Evolutionary conservation across 2,113 vertebrate genomes (phyloP).

Genomic region (Callospermophilus lateralis): DNA sequence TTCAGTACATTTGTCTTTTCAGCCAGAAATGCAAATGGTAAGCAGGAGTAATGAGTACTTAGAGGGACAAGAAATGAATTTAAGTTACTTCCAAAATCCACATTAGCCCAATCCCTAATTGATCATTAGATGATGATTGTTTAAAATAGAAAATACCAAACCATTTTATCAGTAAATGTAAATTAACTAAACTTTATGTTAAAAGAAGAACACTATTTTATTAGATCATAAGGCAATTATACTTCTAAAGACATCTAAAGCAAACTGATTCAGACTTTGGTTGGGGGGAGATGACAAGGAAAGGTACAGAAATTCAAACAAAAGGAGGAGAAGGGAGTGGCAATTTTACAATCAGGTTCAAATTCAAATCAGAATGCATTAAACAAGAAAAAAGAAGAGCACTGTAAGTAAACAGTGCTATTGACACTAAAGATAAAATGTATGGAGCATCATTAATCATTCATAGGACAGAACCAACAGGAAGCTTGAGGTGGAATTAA

Average conservation of each 20-base stretch:
- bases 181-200: slow-evolving; percentile 17
- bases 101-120: slow-evolving; percentile 29
- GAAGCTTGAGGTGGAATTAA: not conserved
- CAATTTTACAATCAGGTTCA: slow-evolving; percentile 13
- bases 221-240: slow-evolving; percentile 20
- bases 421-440: not conserved
- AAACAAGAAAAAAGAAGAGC: not conserved
- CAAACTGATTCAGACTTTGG: not conserved
- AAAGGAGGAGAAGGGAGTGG: not conserved
- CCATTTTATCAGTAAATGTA: not conserved
- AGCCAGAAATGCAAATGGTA: slow-evolving; percentile 33
- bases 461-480: not conserved
- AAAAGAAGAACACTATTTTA: slow-evolving; percentile 1
- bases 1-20: not conserved
- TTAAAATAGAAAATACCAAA: slow-evolving; percentile 31
- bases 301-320: slow-evolving; percentile 3
- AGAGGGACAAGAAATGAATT: slow-evolving; percentile 16
- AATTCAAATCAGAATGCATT: slow-evolving; percentile 6
- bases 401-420: not conserved
- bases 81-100: slow-evolving; percentile 47
- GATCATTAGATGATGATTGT: not conserved
- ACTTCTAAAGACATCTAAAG: not conserved
- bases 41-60: not conserved
- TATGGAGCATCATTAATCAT: not conserved
- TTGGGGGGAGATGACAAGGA: not conserved